phyloP scores from a whole-genome alignment of 1,140 invertebrate genomes.

The Rhopalosiphum padi region DNA sequence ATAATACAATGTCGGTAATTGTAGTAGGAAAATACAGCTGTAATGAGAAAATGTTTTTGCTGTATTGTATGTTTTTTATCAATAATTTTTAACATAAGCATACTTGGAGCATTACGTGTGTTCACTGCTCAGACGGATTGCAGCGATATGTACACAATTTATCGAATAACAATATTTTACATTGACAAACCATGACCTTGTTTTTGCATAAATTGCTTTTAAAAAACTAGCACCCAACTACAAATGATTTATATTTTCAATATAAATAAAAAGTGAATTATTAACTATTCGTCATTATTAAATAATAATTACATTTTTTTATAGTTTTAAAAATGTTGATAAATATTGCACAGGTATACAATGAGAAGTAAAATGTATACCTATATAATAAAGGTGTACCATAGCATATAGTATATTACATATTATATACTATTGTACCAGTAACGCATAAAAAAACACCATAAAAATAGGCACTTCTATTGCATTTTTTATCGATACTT shows the following conservation, averaged over 20 bases:
- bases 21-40: neutral
- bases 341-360: neutral
- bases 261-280: neutral
- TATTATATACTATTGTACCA: too few relatives aligned
- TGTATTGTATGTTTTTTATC: neutral
- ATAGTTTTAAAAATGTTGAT: neutral
- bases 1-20: neutral
- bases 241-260: neutral
- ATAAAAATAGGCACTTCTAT: too few relatives aligned
- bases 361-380: too few relatives aligned
- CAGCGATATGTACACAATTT: neutral
- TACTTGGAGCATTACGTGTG: neutral
- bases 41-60: neutral
- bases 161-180: neutral
- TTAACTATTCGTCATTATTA: neutral
- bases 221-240: neutral
- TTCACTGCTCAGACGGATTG: neutral
- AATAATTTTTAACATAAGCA: neutral
- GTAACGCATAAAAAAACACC: too few relatives aligned
- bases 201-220: neutral
- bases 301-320: neutral
- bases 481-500: too few relatives aligned
- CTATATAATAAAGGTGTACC: too few relatives aligned
- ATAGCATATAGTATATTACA: too few relatives aligned
- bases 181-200: neutral